Percentiles rank a stretch among this genome's conserved stretches.
phyloP scores from a whole-genome alignment of 1,140 invertebrate species.

The Drosophila pruinosa region DNA sequence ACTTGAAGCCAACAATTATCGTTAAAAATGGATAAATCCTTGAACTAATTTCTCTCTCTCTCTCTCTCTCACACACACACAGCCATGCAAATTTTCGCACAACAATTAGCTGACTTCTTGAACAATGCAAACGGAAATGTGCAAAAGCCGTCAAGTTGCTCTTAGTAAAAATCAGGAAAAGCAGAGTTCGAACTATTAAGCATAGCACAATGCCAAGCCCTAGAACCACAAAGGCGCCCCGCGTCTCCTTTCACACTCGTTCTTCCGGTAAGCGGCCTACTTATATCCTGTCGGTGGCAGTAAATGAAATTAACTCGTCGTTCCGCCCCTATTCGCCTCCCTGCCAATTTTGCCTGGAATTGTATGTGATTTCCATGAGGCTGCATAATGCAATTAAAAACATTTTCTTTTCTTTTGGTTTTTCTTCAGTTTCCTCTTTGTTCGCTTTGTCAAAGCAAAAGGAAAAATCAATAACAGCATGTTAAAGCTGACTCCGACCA shows the following conservation, averaged over 20 bases:
- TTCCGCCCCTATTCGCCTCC: not conserved
- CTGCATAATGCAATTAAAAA: constrained; percentile 75
- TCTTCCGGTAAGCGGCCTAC: not conserved
- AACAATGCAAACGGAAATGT: constrained; percentile 31
- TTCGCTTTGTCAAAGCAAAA: constrained; percentile 6
- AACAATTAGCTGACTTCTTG: constrained; percentile 3
- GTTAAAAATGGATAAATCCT: constrained; percentile 22
- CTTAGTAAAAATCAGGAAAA: constrained; percentile 14
- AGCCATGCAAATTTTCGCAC: not conserved
- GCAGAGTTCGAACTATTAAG: constrained; percentile 35
- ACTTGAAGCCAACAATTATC: constrained; percentile 2
- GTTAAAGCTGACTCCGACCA: constrained; percentile 42
- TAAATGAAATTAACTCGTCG: constrained; percentile 65
- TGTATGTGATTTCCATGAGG: constrained; percentile 49
- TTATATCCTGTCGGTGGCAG: constrained; percentile 41
- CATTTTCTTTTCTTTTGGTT: constrained; percentile 50
- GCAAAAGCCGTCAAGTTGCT: constrained; percentile 11
- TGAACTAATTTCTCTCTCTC: constrained; percentile 29
- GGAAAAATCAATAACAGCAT: constrained; percentile 62
- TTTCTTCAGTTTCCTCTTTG: constrained; percentile 26
- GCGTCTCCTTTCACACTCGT: not conserved
- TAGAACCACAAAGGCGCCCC: not conserved
- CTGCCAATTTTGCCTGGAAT: constrained; percentile 18
- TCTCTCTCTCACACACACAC: not conserved
- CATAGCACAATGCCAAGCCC: constrained; percentile 31